A percentile compares a stretch with the other conserved stretches of the same genome.
phyloP scores from a whole-genome alignment of 2,888 invertebrate species.

The Sympetrum striolatum region DNA sequence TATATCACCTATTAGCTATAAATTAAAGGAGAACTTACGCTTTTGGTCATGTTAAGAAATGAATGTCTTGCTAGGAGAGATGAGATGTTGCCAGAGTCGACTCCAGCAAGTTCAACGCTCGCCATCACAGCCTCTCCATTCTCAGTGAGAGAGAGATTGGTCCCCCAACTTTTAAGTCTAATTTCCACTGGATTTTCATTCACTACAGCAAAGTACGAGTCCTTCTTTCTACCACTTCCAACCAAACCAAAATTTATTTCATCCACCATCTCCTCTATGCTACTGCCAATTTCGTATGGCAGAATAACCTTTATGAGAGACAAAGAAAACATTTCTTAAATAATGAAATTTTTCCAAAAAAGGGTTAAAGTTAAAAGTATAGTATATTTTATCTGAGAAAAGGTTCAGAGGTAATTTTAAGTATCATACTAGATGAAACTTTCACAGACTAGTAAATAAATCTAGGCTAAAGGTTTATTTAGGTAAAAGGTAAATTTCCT shows the following conservation, averaged over 20 bases:
- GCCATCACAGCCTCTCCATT: conserved; percentile 55
- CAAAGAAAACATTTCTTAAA: neutral
- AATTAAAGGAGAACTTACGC: conserved; percentile 54
- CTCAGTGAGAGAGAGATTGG: conserved; percentile 62
- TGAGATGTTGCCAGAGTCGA: conserved; percentile 62
- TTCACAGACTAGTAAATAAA: too few relatives aligned
- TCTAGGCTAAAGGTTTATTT: too few relatives aligned
- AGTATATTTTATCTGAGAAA: too few relatives aligned
- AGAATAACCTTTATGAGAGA: conserved; percentile 51
- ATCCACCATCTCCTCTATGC: conserved; percentile 51
- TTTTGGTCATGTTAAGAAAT: conserved; percentile 58
- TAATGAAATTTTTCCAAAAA: too few relatives aligned
- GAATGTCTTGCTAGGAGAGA: conserved; percentile 57
- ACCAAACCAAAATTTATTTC: conserved; percentile 71
- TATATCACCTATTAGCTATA: too few relatives aligned
- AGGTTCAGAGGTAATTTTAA: too few relatives aligned
- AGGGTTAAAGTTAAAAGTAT: too few relatives aligned
- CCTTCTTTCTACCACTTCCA: conserved; percentile 69
- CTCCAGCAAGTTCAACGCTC: conserved; percentile 68
- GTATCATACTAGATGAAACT: too few relatives aligned
- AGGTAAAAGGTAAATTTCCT: too few relatives aligned
- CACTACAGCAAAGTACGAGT: conserved; percentile 73
- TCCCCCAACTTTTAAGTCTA: conserved; percentile 66
- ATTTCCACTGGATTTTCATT: conserved; percentile 80
- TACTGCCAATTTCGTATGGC: conserved; percentile 55